Conservation (phyloP, 2,113 vertebrate species). For the Toxostoma redivivum region DNA sequence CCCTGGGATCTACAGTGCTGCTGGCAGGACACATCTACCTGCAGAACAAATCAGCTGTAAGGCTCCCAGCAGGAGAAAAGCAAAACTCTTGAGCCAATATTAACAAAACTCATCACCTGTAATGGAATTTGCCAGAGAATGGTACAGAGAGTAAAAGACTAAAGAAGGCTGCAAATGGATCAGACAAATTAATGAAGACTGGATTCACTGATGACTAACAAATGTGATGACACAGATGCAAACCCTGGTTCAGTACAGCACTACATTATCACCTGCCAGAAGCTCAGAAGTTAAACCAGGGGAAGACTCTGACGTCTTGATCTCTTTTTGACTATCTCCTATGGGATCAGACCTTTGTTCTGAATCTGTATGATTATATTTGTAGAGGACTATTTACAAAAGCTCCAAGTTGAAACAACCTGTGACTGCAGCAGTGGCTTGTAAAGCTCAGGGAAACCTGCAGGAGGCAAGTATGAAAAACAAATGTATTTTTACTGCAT, state of each 20-base stretch:
- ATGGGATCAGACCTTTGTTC: neutral
- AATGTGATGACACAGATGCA: neutral
- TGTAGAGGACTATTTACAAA: neutral
- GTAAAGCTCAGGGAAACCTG: neutral
- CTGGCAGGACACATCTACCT: neutral
- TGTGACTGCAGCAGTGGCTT: neutral
- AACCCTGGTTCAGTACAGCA: neutral
- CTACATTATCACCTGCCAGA: neutral
- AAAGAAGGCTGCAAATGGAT: neutral
- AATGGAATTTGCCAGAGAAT: neutral
- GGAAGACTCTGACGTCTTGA: neutral
- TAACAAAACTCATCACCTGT: neutral
- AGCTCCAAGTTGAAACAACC: neutral
- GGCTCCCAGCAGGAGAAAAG: neutral
- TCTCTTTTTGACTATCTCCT: neutral
- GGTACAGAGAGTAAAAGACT: neutral
- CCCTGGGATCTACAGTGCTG: neutral
- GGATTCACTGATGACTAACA: neutral
- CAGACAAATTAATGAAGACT: neutral
- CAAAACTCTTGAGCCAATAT: neutral
- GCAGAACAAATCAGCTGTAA: neutral
- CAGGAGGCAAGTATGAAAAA: neutral
- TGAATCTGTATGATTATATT: accelerated
- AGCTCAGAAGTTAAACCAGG: neutral
- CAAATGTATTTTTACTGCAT: neutral